Conservation (phyloP, 2,797 vertebrate genomes). For the Tolypeutes matacus region DNA sequence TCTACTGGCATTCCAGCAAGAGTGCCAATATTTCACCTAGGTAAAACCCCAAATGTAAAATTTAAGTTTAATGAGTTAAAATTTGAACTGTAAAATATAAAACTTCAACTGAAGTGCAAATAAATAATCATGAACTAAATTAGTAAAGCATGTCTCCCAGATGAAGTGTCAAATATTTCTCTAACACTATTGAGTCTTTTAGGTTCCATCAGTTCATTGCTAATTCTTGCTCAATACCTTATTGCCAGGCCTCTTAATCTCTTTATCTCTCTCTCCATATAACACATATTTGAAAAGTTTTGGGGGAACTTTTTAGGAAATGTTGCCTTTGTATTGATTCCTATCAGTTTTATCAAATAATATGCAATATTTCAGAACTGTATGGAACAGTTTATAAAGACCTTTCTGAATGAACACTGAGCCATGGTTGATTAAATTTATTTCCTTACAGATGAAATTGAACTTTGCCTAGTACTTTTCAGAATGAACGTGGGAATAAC, state of each 20-base stretch:
- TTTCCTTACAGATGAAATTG: conserved; percentile 35
- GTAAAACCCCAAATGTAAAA: background rate
- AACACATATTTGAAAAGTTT: background rate
- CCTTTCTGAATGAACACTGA: conserved; percentile 55
- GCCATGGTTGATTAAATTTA: conserved; percentile 39
- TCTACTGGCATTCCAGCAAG: background rate
- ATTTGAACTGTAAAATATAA: background rate
- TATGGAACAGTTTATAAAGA: conserved; percentile 49
- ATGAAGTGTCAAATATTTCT: background rate
- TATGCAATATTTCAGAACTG: conserved; percentile 65
- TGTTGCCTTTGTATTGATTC: conserved; percentile 55
- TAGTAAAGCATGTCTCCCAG: background rate
- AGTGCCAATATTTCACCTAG: background rate
- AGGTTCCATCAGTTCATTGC: background rate
- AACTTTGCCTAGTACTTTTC: conserved; percentile 43
- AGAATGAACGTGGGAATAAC: background rate
- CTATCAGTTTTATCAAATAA: conserved; percentile 18
- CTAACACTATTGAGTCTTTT: background rate
- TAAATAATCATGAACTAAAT: background rate
- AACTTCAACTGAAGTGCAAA: background rate
- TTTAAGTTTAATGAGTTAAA: background rate
- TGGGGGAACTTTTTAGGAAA: conserved; percentile 44
- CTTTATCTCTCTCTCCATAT: background rate
- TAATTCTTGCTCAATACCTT: background rate
- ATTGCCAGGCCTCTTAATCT: background rate